These are phyloP conservation scores for Brachylomia viminalis DNA, from an alignment of 2,888 invertebrate species.

Conservation along the genomic window DNA sequence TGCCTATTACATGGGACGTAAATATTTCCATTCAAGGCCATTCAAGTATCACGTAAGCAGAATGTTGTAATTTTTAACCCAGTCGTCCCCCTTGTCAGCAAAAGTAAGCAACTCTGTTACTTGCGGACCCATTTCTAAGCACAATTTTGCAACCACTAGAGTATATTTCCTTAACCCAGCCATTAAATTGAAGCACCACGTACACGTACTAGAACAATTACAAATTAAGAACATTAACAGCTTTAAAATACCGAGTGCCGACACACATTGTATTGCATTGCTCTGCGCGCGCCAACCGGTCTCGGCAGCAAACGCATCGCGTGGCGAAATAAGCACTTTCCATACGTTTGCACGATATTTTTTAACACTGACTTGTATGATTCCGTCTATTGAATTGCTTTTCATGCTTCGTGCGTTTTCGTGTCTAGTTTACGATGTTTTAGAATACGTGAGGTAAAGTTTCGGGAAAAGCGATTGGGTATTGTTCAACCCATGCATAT, in stretches of 20 bases:
- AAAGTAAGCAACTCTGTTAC: too few relatives aligned
- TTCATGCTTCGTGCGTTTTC: conserved; percentile 1
- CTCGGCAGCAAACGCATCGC: conserved; percentile 47
- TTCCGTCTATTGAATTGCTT: conserved; percentile 10
- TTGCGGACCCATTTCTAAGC: too few relatives aligned
- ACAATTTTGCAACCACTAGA: conserved; percentile 16
- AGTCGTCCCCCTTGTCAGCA: too few relatives aligned
- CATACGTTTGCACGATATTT: conserved; percentile 25
- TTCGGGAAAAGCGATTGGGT: background rate
- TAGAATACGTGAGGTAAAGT: background rate
- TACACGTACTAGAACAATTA: conserved; percentile 41
- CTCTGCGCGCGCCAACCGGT: conserved; percentile 53
- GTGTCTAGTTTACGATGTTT: conserved; percentile 15
- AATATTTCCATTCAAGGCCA: too few relatives aligned
- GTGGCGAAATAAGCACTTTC: conserved; percentile 56
- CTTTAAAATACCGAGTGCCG: conserved; percentile 27
- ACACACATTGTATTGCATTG: conserved; percentile 53
- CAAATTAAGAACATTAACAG: conserved; percentile 35
- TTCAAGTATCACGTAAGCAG: too few relatives aligned
- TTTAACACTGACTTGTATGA: conserved; percentile 15
- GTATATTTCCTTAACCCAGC: conserved; percentile 19
- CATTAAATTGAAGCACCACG: conserved; percentile 17
- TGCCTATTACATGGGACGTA: too few relatives aligned
- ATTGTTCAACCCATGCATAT: too few relatives aligned
- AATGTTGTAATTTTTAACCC: too few relatives aligned